A percentile compares a stretch with the other conserved stretches of the same genome.
Evolutionary conservation across 1,140 invertebrate genomes (phyloP).

Genomic region (Meteorus sp.): DNA sequence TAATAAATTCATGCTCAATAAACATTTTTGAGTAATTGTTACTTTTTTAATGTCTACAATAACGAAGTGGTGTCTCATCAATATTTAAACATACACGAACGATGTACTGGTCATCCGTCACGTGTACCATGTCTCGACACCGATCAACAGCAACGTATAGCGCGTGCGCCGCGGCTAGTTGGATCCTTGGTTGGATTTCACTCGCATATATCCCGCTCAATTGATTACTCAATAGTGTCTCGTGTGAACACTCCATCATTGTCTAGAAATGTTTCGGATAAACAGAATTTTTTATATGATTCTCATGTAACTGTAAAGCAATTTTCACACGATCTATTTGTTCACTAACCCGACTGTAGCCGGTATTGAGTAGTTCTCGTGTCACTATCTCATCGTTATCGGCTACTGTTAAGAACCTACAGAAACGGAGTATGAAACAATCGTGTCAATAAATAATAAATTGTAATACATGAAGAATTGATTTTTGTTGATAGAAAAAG

Average conservation of each 20-base stretch:
- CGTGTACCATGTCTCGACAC: slow-evolving; percentile 82
- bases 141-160: slow-evolving; percentile 82
- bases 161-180: slow-evolving; percentile 68
- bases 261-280: slow-evolving; percentile 39
- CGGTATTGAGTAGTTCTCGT: slow-evolving; percentile 69
- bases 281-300: slow-evolving; percentile 33
- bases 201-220: slow-evolving; percentile 64
- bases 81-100: slow-evolving; percentile 69
- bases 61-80: not conserved
- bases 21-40: not conserved
- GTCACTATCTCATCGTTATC: slow-evolving; percentile 71
- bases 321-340: not conserved
- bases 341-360: slow-evolving; percentile 70
- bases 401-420: slow-evolving; percentile 63
- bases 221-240: slow-evolving; percentile 71
- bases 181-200: slow-evolving; percentile 60
- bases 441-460: slow-evolving; percentile 10
- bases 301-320: no score
- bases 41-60: not conserved
- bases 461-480: slow-evolving; percentile 39
- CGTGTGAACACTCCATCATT: slow-evolving; percentile 63
- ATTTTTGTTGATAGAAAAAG: slow-evolving; percentile 34
- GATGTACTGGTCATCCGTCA: slow-evolving; percentile 81
- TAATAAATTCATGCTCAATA: slow-evolving; percentile 35
- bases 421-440: slow-evolving; percentile 28